phyloP scores from a whole-genome alignment of 2,888 invertebrate genomes.

The Drosophila merina region DNA sequence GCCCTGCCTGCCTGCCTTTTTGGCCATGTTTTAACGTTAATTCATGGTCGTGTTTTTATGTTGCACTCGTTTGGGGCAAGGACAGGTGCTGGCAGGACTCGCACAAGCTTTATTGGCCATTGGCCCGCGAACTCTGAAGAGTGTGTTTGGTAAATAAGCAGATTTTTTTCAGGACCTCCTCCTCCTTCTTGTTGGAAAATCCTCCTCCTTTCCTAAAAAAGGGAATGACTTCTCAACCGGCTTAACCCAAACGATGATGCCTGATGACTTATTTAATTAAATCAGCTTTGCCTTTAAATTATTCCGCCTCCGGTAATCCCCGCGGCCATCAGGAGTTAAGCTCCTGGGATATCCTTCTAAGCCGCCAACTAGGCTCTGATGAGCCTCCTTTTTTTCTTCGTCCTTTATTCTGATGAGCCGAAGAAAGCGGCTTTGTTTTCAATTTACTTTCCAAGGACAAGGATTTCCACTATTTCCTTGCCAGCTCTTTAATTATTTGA shows the following conservation, averaged over 20 bases:
- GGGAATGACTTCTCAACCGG: conserved; percentile 69
- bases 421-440: background rate
- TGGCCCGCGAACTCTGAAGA: conserved; percentile 48
- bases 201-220: conserved; percentile 47
- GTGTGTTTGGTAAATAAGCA: conserved; percentile 75
- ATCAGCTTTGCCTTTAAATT: conserved; percentile 58
- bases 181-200: too few relatives aligned
- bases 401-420: conserved; percentile 8
- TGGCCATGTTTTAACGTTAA: conserved; percentile 80
- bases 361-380: conserved; percentile 31
- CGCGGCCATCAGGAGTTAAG: conserved; percentile 18
- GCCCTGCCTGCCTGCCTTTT: conserved; percentile 45
- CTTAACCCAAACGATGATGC: conserved; percentile 56
- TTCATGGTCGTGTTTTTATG: conserved; percentile 80
- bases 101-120: conserved; percentile 40
- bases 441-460: background rate
- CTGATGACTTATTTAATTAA: conserved; percentile 73
- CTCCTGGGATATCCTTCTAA: conserved; percentile 8
- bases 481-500: too few relatives aligned
- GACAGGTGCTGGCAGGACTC: conserved; percentile 45
- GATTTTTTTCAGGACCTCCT: conserved; percentile 53
- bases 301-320: conserved; percentile 13
- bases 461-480: too few relatives aligned
- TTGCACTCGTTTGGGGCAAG: conserved; percentile 67
- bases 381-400: background rate